Evolutionary conservation across 1,140 invertebrate species (phyloP).

Genomic region (Zaprionus capensis): DNA sequence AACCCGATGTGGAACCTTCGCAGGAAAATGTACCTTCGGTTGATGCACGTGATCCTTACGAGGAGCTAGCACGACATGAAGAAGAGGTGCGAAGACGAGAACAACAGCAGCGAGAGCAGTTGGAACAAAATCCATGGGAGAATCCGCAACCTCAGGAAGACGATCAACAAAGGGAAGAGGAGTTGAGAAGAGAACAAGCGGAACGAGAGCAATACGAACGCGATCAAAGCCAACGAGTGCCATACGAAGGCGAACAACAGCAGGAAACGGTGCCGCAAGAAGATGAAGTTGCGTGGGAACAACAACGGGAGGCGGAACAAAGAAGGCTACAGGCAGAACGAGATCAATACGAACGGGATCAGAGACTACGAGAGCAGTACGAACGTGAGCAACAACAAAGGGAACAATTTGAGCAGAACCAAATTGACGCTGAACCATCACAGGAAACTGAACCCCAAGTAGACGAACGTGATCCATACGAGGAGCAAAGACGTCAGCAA

Average conservation of each 20-base stretch:
- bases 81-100: constrained; percentile 22
- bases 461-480: neutral
- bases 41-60: neutral
- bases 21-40: neutral
- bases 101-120: constrained; percentile 12
- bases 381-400: constrained; percentile 25
- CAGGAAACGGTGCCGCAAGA: neutral
- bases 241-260: constrained; percentile 1
- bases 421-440: neutral
- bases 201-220: constrained; percentile 30
- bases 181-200: constrained; percentile 8
- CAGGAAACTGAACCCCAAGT: neutral
- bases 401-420: constrained; percentile 28
- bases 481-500: constrained; percentile 17
- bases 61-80: neutral
- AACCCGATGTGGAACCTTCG: neutral
- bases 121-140: neutral
- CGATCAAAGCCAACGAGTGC: constrained; percentile 33
- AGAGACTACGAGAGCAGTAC: constrained; percentile 20
- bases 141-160: neutral
- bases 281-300: neutral
- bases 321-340: constrained; percentile 3
- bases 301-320: neutral
- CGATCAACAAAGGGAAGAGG: constrained; percentile 9
- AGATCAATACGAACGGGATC: constrained; percentile 36